Percentiles rank a stretch among this genome's conserved stretches.
These are phyloP conservation scores for Thumatha senex DNA, from an alignment of 2,888 invertebrate species.

Conservation along the genomic window DNA sequence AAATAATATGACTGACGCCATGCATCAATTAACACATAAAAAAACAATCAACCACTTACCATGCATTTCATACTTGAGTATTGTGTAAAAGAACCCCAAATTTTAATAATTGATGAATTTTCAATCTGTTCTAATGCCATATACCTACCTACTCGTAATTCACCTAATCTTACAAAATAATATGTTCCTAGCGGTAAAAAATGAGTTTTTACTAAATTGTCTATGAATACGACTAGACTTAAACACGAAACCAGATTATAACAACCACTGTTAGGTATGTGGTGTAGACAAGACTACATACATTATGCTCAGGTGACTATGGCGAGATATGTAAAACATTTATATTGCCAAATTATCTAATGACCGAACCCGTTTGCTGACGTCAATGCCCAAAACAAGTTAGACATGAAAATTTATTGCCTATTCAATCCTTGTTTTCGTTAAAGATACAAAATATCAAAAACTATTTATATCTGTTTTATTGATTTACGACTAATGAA, in stretches of 20 bases:
- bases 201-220: too few species aligned
- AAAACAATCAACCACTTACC: too few species aligned
- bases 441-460: constrained; percentile 16
- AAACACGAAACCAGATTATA: background rate
- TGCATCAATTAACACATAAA: too few species aligned
- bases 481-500: constrained; percentile 6
- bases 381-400: constrained; percentile 49
- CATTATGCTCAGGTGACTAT: background rate
- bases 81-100: too few species aligned
- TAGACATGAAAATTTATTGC: constrained; percentile 31
- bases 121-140: too few species aligned
- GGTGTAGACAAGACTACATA: too few species aligned
- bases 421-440: constrained; percentile 30
- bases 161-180: too few species aligned
- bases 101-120: too few species aligned
- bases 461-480: constrained; percentile 9
- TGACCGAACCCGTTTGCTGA: constrained; percentile 42
- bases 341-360: constrained; percentile 39
- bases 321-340: constrained; percentile 39
- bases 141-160: too few species aligned
- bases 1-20: too few species aligned
- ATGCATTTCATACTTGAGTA: too few species aligned
- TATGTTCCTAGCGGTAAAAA: too few species aligned
- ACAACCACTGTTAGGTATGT: background rate
- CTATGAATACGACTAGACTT: background rate